These are phyloP conservation scores for Novumbra hubbsi DNA, from an alignment of 2,797 vertebrate genomes.

Conservation along the genomic window DNA sequence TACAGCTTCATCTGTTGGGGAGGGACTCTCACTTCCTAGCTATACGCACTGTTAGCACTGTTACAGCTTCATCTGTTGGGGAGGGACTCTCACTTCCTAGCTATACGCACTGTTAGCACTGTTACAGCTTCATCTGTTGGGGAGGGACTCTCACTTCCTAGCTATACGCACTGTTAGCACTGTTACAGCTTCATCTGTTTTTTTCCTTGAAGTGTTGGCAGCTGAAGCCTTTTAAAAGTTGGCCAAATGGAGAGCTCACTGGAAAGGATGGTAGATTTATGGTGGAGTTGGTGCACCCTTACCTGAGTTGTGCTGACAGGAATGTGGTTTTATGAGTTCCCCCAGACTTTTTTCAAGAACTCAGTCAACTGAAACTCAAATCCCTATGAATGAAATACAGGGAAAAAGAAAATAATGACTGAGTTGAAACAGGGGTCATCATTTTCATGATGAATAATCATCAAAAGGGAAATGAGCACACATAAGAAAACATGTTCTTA, in stretches of 20 bases:
- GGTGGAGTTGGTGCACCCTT: slow-evolving; percentile 41
- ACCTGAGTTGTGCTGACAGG: slow-evolving; percentile 57
- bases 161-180: too few species aligned
- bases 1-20: too few species aligned
- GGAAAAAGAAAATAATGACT: background rate
- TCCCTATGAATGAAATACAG: background rate
- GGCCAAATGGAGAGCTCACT: background rate
- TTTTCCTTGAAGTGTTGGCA: background rate
- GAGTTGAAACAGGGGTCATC: background rate
- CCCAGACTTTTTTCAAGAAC: slow-evolving; percentile 48
- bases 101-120: too few species aligned
- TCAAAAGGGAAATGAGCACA: slow-evolving; percentile 9
- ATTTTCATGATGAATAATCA: background rate
- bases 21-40: too few species aligned
- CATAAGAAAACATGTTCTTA: slow-evolving; percentile 2
- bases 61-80: too few species aligned
- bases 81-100: too few species aligned
- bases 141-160: too few species aligned
- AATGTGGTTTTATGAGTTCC: slow-evolving; percentile 53
- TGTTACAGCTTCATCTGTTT: too few species aligned
- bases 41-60: too few species aligned
- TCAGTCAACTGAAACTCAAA: slow-evolving; percentile 25
- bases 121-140: too few species aligned
- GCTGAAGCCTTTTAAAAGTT: background rate
- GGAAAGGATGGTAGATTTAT: slow-evolving; percentile 22